Conservation (phyloP, 2,113 vertebrate genomes). For the Scalopus aquaticus region DNA sequence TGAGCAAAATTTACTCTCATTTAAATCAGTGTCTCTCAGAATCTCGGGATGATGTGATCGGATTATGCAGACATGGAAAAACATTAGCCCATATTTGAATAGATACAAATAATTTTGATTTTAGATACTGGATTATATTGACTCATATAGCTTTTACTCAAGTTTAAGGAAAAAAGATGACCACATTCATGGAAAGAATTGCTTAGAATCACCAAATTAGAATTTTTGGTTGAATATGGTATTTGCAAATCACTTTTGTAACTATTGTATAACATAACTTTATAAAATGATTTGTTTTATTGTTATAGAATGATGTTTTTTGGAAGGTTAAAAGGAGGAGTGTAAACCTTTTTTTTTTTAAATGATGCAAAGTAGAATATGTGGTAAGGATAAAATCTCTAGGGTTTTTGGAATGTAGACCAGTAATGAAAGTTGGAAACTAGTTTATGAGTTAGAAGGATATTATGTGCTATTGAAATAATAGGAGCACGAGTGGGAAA, state of each 20-base stretch:
- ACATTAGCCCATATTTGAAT: constrained; percentile 12
- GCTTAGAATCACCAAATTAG: background rate
- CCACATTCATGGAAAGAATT: background rate
- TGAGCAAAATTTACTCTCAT: constrained; percentile 62
- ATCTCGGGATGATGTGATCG: constrained; percentile 7
- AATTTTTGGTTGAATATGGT: background rate
- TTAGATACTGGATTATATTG: background rate
- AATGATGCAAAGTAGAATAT: constrained; percentile 32
- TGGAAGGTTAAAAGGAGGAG: background rate
- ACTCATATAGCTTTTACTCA: background rate
- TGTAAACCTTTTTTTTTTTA: constrained; percentile 33
- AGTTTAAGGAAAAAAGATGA: background rate
- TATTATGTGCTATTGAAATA: constrained; percentile 74
- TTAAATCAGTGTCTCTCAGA: constrained; percentile 35
- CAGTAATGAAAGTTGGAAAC: constrained; percentile 57
- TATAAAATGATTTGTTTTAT: background rate
- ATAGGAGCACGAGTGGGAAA: constrained; percentile 72
- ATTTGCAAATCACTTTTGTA: background rate
- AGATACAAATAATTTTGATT: background rate
- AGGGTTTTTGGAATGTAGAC: constrained; percentile 65
- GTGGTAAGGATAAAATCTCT: constrained; percentile 48
- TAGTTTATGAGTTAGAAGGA: constrained; percentile 71
- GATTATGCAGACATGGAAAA: constrained; percentile 22
- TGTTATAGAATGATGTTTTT: background rate
- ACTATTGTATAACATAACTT: background rate